phyloP scores from a whole-genome alignment of 2,797 vertebrate species.

The Sphenodon punctatus region DNA sequence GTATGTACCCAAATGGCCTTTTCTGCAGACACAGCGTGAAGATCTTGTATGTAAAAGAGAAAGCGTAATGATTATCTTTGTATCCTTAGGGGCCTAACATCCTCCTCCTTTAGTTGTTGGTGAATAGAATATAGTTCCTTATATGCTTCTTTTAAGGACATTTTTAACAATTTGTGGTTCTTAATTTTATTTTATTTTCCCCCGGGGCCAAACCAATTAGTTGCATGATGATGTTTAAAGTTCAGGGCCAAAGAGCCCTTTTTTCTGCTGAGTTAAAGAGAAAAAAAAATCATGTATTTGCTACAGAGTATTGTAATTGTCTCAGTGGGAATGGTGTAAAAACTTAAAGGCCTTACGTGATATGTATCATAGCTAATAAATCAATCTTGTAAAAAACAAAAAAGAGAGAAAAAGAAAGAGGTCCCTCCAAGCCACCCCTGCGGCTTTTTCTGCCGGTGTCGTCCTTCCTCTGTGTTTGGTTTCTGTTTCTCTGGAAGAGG shows the following conservation, averaged over 20 bases:
- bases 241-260: conserved; percentile 49
- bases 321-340: conserved; percentile 92
- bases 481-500: too few relatives aligned
- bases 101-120: conserved; percentile 83
- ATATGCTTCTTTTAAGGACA: conserved; percentile 85
- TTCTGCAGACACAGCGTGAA: conserved; percentile 69
- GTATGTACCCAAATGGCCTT: conserved; percentile 62
- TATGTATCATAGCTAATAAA: conserved; percentile 99
- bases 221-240: conserved; percentile 86
- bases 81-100: conserved; percentile 83
- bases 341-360: conserved; percentile 93
- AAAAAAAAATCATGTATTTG: conserved; percentile 86
- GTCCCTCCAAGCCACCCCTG: background rate
- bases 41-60: conserved; percentile 83
- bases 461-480: too few relatives aligned
- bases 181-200: conserved; percentile 66
- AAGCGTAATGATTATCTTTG: conserved; percentile 76
- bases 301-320: conserved; percentile 89
- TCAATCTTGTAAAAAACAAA: conserved; percentile 88
- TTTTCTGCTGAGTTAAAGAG: conserved; percentile 60
- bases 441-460: background rate
- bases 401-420: background rate
- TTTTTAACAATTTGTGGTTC: conserved; percentile 80
- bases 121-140: conserved; percentile 86
- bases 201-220: conserved; percentile 77